Conservation (phyloP, 2,888 invertebrate species). For the Yponomeuta cagnagella region DNA sequence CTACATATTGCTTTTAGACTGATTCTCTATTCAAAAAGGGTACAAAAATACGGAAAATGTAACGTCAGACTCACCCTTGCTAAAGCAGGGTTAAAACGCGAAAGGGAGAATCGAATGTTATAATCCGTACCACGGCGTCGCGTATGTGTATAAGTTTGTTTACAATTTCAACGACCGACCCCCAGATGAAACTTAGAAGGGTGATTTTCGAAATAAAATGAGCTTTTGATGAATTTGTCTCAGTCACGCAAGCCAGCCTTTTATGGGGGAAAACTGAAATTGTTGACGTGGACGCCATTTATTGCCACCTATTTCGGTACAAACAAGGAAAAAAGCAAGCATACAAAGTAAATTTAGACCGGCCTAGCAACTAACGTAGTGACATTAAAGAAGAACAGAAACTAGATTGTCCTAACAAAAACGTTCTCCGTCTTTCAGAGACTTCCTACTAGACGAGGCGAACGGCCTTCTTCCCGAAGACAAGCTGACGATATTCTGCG, state of each 20-base stretch:
- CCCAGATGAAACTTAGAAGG: not conserved
- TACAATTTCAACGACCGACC: not conserved
- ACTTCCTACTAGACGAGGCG: slow-evolving; percentile 98
- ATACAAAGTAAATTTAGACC: too few relatives aligned
- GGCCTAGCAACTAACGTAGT: too few relatives aligned
- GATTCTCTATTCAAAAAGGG: too few relatives aligned
- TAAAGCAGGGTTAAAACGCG: too few relatives aligned
- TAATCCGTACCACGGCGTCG: not conserved
- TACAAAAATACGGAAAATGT: too few relatives aligned
- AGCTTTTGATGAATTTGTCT: not conserved
- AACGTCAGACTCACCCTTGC: too few relatives aligned
- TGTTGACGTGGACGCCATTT: not conserved
- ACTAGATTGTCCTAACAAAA: not conserved
- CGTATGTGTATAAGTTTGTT: not conserved
- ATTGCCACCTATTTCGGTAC: not conserved
- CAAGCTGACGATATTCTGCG: slow-evolving; percentile 99
- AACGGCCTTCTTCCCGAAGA: slow-evolving; percentile 99
- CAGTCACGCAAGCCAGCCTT: not conserved
- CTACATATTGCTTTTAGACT: too few relatives aligned
- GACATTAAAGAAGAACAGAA: too few relatives aligned
- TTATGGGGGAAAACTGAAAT: not conserved
- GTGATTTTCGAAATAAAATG: slow-evolving; percentile 2
- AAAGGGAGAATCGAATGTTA: too few relatives aligned
- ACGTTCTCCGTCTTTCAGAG: slow-evolving; percentile 73
- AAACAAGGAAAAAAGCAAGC: too few relatives aligned